Conservation (phyloP, 2,888 invertebrate species). For the Melieria crassipennis region DNA sequence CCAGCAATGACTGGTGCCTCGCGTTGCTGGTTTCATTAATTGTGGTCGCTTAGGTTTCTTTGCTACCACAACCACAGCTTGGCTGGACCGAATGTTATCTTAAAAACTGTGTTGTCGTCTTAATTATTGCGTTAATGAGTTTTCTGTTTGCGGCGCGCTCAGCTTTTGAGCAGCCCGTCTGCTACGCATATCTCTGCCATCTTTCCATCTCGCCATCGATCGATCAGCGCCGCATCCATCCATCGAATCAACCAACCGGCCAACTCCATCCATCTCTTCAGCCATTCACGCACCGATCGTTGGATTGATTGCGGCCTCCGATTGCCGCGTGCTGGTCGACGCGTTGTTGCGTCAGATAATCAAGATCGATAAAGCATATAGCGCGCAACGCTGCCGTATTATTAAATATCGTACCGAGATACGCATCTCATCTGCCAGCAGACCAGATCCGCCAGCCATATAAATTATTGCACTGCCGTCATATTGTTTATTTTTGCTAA, state of each 20-base stretch:
- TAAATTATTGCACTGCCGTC: no score
- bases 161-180: conserved; percentile 1
- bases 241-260: conserved; percentile 15
- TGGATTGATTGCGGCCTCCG: conserved; percentile 7
- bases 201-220: conserved; percentile 23
- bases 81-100: conserved; percentile 44
- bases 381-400: no score
- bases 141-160: conserved; percentile 40
- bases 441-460: no score
- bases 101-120: conserved; percentile 51
- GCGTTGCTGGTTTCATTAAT: not conserved
- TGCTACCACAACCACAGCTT: conserved; percentile 24
- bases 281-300: conserved; percentile 23
- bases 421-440: no score
- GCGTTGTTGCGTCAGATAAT: not conserved
- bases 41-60: conserved; percentile 19
- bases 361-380: no score
- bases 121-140: conserved; percentile 56
- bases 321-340: conserved; percentile 22
- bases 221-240: conserved; percentile 23
- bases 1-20: not conserved
- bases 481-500: no score
- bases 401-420: no score
- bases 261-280: conserved; percentile 5
- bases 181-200: conserved; percentile 11